Conservation (phyloP, 2,113 vertebrate genomes). For the Pterocles burchelli region DNA sequence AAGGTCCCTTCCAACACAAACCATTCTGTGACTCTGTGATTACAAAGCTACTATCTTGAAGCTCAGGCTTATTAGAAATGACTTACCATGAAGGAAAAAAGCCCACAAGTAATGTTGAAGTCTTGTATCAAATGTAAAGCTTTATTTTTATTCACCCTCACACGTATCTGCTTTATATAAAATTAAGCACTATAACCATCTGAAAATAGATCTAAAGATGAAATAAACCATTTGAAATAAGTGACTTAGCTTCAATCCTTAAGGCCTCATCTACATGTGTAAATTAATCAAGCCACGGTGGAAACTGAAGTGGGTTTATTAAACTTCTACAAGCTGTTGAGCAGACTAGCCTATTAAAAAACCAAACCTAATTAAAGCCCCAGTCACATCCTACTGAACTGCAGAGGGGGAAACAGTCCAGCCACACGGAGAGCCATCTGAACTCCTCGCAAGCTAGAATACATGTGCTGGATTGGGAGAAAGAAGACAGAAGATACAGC, state of each 20-base stretch:
- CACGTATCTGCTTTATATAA: background rate
- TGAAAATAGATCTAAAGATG: background rate
- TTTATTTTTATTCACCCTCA: background rate
- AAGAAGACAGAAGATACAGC: background rate
- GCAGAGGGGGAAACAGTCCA: constrained; percentile 6
- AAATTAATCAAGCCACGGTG: background rate
- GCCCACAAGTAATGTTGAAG: background rate
- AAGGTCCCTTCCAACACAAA: too few species aligned
- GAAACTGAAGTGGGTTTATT: constrained; percentile 8
- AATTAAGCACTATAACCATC: background rate
- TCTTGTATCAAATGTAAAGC: background rate
- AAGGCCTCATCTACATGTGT: background rate
- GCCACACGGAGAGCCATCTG: background rate
- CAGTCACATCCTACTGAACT: background rate
- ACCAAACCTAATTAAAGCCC: constrained; percentile 7
- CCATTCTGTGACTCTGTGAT: too few species aligned
- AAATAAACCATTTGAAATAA: background rate
- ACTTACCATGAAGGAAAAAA: background rate
- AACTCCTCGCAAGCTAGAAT: background rate
- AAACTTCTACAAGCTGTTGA: constrained; percentile 16
- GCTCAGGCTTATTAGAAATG: background rate
- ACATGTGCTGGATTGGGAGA: background rate
- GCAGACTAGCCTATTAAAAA: background rate
- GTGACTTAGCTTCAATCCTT: background rate
- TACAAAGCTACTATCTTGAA: background rate